These are phyloP conservation scores for Antheraea mylitta DNA, from an alignment of 1,140 invertebrate genomes.

Conservation along the genomic window DNA sequence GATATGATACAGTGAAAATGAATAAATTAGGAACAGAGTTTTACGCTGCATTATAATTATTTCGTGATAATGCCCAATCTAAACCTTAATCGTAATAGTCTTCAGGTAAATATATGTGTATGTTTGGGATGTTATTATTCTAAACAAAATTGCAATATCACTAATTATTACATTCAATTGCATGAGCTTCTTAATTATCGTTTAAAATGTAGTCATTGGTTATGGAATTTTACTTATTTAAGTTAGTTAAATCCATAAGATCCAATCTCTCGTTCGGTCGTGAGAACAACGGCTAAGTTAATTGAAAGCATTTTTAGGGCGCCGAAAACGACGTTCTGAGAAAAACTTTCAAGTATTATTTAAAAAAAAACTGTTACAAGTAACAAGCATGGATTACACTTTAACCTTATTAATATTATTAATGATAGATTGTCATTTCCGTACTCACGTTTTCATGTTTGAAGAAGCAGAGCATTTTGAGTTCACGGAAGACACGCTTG, in stretches of 20 bases:
- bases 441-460: constrained; percentile 98
- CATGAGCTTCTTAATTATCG: no score
- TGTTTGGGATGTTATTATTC: no score
- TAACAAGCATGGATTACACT: no score
- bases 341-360: not conserved
- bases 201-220: not conserved
- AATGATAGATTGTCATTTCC: not conserved
- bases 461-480: constrained; percentile 99
- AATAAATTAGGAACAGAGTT: constrained; percentile 50
- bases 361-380: no score
- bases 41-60: constrained; percentile 35
- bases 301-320: not conserved
- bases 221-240: not conserved
- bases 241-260: not conserved
- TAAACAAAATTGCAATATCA: no score
- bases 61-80: constrained; percentile 30
- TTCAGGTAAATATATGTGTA: no score
- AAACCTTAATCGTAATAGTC: not conserved
- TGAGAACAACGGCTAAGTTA: not conserved
- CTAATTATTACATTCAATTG: no score
- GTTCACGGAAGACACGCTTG: constrained; percentile 98
- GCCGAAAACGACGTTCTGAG: not conserved
- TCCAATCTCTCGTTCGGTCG: not conserved
- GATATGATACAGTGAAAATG: constrained; percentile 56
- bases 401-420: not conserved